Percentiles rank a stretch among this genome's conserved stretches.
Evolutionary conservation across 2,113 vertebrate genomes (phyloP).

Genomic region (Crotophaga sulcirostris): DNA sequence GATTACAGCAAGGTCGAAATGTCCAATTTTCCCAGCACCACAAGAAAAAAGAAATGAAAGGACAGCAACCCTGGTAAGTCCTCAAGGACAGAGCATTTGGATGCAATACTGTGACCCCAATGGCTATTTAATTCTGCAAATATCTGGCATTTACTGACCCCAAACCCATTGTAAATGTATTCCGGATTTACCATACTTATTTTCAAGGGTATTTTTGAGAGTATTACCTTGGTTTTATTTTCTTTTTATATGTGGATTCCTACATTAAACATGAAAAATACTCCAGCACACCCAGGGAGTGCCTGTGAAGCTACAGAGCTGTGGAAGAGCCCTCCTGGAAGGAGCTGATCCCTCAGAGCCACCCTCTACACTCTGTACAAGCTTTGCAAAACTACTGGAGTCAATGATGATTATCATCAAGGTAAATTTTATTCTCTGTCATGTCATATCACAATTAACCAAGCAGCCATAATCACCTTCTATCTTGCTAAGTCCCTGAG

Average conservation of each 20-base stretch:
- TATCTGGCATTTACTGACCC: background rate
- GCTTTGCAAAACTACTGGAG: conserved; percentile 25
- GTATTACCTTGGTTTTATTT: background rate
- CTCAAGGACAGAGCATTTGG: background rate
- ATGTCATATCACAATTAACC: conserved; percentile 52
- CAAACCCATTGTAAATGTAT: background rate
- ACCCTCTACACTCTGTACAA: background rate
- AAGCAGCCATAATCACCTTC: conserved; percentile 11
- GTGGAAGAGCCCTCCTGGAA: background rate
- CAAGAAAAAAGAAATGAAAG: background rate
- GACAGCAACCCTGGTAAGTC: background rate
- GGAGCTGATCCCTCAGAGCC: background rate
- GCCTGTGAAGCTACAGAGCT: background rate
- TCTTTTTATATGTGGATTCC: background rate
- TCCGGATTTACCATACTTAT: background rate
- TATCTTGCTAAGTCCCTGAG: background rate
- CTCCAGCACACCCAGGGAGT: background rate
- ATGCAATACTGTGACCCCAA: background rate
- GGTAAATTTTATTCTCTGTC: conserved; percentile 44
- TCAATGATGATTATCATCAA: conserved; percentile 51
- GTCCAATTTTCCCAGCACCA: background rate
- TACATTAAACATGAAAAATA: background rate
- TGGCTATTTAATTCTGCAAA: background rate
- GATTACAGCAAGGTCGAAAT: rapidly evolving
- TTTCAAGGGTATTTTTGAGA: background rate